Percentiles rank a stretch among this genome's conserved stretches.
phyloP scores from a whole-genome alignment of 2,888 invertebrate genomes.

The Ophion ellenae region DNA sequence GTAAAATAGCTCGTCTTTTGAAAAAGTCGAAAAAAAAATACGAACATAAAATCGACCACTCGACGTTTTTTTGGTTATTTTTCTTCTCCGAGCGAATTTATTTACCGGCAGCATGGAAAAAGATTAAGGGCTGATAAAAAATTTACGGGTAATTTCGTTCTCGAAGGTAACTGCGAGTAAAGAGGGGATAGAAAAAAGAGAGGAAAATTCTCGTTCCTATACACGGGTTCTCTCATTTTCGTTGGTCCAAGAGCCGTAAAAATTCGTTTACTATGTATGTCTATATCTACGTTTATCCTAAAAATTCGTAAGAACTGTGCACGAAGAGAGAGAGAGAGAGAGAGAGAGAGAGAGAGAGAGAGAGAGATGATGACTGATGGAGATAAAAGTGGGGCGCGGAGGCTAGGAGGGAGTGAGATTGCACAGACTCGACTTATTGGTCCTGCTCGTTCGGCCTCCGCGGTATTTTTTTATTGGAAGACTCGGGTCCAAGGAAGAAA shows the following conservation, averaged over 20 bases:
- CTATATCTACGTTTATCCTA: slow-evolving; percentile 40
- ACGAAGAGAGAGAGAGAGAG: no score
- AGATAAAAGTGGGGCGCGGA: slow-evolving; percentile 28
- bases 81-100: background rate
- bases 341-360: no score
- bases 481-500: slow-evolving; percentile 53
- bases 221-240: slow-evolving; percentile 23
- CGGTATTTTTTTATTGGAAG: slow-evolving; percentile 71
- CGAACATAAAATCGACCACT: no score
- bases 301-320: slow-evolving; percentile 47
- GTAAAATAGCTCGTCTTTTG: no score
- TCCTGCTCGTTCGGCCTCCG: slow-evolving; percentile 62
- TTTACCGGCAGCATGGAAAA: background rate
- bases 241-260: slow-evolving; percentile 33
- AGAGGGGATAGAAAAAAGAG: background rate
- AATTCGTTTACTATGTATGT: slow-evolving; percentile 21
- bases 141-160: background rate
- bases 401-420: background rate
- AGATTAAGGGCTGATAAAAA: slow-evolving; percentile 28
- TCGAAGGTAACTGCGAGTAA: slow-evolving; percentile 4
- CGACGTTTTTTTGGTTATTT: no score
- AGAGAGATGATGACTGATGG: slow-evolving; percentile 1
- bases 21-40: background rate
- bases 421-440: slow-evolving; percentile 63
- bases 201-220: background rate